phyloP scores from a whole-genome alignment of 2,797 vertebrate species.

The Decapterus maruadsi region DNA sequence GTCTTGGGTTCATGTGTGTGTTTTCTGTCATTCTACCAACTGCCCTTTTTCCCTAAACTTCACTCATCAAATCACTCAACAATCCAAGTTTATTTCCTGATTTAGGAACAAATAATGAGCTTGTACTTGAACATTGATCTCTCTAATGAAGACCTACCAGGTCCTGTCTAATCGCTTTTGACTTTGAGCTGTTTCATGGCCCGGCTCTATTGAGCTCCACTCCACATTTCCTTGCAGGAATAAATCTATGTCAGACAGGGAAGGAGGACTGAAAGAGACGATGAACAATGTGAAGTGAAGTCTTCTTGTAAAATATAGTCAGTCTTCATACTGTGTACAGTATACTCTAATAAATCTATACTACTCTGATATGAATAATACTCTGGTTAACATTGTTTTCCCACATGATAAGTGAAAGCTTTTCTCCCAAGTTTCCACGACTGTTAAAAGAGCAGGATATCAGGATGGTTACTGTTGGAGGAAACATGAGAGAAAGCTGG shows the following conservation, averaged over 20 bases:
- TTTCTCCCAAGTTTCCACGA: too few relatives aligned
- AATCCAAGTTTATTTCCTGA: slow-evolving; percentile 41
- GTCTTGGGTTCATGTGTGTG: background rate
- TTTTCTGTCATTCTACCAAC: slow-evolving; percentile 10
- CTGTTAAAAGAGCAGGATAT: too few relatives aligned
- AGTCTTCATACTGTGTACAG: background rate
- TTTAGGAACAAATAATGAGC: slow-evolving; percentile 57
- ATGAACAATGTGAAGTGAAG: background rate
- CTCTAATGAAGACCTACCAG: slow-evolving; percentile 59
- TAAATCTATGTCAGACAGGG: background rate
- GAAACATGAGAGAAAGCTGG: too few relatives aligned
- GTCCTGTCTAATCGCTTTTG: slow-evolving; percentile 31
- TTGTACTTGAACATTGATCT: slow-evolving; percentile 58
- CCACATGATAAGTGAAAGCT: too few relatives aligned
- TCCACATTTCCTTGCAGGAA: background rate
- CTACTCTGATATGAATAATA: too few relatives aligned
- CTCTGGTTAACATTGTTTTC: too few relatives aligned
- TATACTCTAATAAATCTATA: too few relatives aligned
- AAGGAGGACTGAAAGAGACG: background rate
- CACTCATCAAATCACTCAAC: slow-evolving; percentile 41
- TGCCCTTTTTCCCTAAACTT: slow-evolving; percentile 13
- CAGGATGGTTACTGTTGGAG: too few relatives aligned
- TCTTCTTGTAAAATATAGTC: background rate
- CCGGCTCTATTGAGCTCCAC: background rate
- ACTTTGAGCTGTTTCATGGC: slow-evolving; percentile 11